phyloP scores from a whole-genome alignment of 2,888 invertebrate genomes.

The Ommatoiulus sabulosus region DNA sequence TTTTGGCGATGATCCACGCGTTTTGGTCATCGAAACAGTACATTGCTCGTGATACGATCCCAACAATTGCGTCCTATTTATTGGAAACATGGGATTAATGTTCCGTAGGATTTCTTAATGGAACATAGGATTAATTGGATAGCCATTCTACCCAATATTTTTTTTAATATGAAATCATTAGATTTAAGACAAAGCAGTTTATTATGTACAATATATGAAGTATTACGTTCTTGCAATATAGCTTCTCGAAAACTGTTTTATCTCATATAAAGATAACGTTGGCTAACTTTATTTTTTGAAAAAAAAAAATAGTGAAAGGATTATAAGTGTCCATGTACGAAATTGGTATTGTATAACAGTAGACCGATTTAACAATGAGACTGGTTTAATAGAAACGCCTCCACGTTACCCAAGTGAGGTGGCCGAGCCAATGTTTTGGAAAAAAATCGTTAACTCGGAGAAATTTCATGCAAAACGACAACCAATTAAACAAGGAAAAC shows the following conservation, averaged over 20 bases:
- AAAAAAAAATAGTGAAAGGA: too few relatives aligned
- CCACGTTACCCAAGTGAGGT: not conserved
- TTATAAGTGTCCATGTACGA: too few relatives aligned
- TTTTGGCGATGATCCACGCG: slow-evolving; percentile 27
- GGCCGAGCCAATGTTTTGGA: slow-evolving; percentile 2
- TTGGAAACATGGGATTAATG: slow-evolving; percentile 16
- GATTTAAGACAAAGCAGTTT: too few relatives aligned
- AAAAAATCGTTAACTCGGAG: not conserved
- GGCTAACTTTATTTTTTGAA: not conserved
- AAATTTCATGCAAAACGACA: not conserved
- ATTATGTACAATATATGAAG: too few relatives aligned
- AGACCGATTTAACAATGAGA: not conserved
- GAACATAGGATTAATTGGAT: slow-evolving; percentile 6
- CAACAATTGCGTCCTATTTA: slow-evolving; percentile 4
- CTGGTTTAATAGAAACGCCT: not conserved
- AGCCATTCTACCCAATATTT: not conserved
- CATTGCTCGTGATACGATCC: not conserved
- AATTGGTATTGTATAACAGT: not conserved
- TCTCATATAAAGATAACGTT: not conserved
- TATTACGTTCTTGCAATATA: too few relatives aligned
- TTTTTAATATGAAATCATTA: too few relatives aligned
- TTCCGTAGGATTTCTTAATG: not conserved
- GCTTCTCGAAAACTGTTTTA: too few relatives aligned
- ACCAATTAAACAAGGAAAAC: not conserved
- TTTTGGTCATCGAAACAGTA: not conserved